Conservation (phyloP, 2,888 invertebrate genomes). For the Synanthedon tipuliformis region DNA sequence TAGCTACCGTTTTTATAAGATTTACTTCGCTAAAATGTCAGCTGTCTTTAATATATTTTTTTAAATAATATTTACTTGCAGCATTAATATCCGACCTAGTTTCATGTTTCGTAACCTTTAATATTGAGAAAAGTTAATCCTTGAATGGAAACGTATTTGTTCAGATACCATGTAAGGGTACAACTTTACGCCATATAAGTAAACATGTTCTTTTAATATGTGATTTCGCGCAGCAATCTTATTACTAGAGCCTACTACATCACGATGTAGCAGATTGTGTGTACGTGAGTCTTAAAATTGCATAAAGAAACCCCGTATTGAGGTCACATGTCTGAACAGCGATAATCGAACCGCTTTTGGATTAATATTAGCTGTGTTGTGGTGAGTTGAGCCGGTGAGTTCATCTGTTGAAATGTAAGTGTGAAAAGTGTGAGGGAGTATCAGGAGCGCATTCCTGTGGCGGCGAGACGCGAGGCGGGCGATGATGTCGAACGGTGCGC, state of each 20-base stretch:
- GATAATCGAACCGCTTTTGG: conserved; percentile 20
- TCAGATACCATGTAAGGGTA: conserved; percentile 40
- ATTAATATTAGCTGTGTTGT: conserved; percentile 5
- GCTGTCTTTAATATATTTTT: no score
- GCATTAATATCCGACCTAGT: conserved; percentile 22
- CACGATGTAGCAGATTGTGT: conserved; percentile 18
- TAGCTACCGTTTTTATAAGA: not conserved
- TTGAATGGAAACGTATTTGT: conserved; percentile 52
- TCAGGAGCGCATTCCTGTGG: conserved; percentile 24
- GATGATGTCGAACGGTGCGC: conserved; percentile 14
- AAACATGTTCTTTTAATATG: conserved; percentile 54
- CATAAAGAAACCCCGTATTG: conserved; percentile 20
- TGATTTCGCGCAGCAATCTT: conserved; percentile 55
- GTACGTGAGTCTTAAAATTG: conserved; percentile 31
- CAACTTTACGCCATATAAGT: conserved; percentile 54
- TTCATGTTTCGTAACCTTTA: conserved; percentile 14
- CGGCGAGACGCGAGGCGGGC: conserved; percentile 8
- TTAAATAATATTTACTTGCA: no score
- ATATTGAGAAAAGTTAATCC: conserved; percentile 38
- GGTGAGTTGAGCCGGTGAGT: conserved; percentile 21
- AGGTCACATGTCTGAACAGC: conserved; percentile 12
- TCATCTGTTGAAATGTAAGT: conserved; percentile 25
- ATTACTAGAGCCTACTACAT: conserved; percentile 37
- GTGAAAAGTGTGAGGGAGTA: conserved; percentile 24
- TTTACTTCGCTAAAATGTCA: no score